Evolutionary conservation across 2,113 vertebrate genomes (phyloP), one percentile per base, ranked within the genome.

Genomic region (Scomber colias): DNA sequence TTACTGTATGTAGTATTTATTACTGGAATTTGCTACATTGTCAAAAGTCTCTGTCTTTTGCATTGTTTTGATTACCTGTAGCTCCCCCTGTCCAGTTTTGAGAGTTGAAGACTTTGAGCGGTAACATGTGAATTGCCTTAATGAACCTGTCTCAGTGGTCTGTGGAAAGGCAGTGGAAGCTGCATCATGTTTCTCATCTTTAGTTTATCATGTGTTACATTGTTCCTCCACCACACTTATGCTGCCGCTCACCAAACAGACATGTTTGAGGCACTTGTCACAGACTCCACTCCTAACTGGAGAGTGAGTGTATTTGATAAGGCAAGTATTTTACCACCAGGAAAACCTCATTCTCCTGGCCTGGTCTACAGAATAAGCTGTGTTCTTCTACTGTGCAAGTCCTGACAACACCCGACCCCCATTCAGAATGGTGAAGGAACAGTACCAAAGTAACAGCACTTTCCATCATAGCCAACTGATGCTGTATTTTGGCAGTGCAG

Each of bases 341-440:
- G 15, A 75, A 65, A 77, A 48, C 11, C 40, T 65, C 15, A 67
- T 80, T 81, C 30, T 61, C 15, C 21, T 7, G 0, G 19, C 14
- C 21, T 72, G 14, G 13, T 73, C 30, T n/a, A 64, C 9, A 55
- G 27, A 50, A 21, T 40, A 27, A 8, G n/a, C 46, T 21, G 31
- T 56, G 44, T 68, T 57, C 5, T 79, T 66, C 21, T 56, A 71
- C 55, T 62, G 60, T 77, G 35, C 24, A 76, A 27, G 62, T 70
- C 24, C 24, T 27, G 24, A 30, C 19, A 64, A 55, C 53, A 70
- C 50, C 65, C 75, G 74, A 88, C 57, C 75, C 60, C 13, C 0
- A n/a, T 61, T 79, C 63, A 73, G 14, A 71, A 16, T 71, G 16
- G 31, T 46, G 56, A 71, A 60, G 72, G 66, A 78, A 61, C 44